Base-by-base conservation (phyloP, 2,888 invertebrate genomes). In the Leptura quadrifasciata region DNA sequence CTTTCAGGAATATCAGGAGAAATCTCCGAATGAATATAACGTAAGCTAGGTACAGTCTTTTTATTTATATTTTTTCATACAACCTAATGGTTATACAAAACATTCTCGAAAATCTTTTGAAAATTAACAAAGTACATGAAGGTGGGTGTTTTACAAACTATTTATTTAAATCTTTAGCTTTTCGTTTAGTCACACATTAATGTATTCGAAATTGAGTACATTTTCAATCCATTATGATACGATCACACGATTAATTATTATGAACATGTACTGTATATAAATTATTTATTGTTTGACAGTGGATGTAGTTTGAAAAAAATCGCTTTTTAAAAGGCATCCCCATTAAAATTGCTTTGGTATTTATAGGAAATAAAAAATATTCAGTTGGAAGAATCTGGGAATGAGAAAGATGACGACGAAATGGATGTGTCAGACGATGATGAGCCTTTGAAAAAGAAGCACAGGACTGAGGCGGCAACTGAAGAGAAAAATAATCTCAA, bases 391-490 rank as follows among this genome's bases (percentile, higher is more conserved):
- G 91, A 89, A 52, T 79, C 91, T 78, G 84, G 93, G 47, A 91
- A 91, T 84, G 93, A 93, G 75, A 90, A 91, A 81, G 94, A 94
- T 55, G 95, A 95, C 84, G 95, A 95, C 83, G 96, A 96, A 89
- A 96, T 96, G 96, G 96, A 96, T 83, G 93, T 96, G 83, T 96
- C 96, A 0, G 96, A 96, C 86, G 93, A 93, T 57, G 95, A 95
- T 79, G 92, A 93, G 57, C 89, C 89, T 1, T 81, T 72, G 1
- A 87, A 88, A 35, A 88, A 86, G 75, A 87, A 87, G 68, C 86
- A 85, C 84, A 89, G 72, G 52, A 80, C 60, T 58, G 85, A 84
- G 55, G 74, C 76, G 71, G 81, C 76, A 15, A 79, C 69, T 27
- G 86, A 85, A 61, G 86, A 87, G 68, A 83, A 83, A 54, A 85